A percentile compares a stretch with the other conserved stretches of the same genome.
These are phyloP conservation scores for Callosobruchus maculatus DNA, from an alignment of 2,888 invertebrate genomes.

Conservation along the genomic window DNA sequence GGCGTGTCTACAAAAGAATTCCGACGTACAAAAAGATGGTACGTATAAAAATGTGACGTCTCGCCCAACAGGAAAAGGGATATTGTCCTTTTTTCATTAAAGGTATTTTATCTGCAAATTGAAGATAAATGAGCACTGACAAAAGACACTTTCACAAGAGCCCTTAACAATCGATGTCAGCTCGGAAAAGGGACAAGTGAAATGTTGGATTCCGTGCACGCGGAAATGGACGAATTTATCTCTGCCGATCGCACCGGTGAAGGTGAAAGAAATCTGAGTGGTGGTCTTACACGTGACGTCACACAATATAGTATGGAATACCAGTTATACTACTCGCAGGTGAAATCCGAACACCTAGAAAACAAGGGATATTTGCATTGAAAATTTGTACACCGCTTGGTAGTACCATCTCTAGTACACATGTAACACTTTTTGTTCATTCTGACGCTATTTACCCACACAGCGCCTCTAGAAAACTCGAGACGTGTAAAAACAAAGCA, in stretches of 20 bases:
- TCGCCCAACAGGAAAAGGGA: not conserved
- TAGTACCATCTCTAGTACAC: no score
- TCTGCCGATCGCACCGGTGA: not conserved
- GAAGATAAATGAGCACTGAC: not conserved
- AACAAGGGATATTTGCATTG: no score
- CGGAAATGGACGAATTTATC: not conserved
- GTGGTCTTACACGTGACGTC: no score
- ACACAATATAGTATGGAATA: no score
- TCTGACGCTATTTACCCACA: no score
- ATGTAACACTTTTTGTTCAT: no score
- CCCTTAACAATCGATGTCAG: not conserved
- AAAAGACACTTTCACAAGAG: not conserved
- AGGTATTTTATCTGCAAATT: not conserved
- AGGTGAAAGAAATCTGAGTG: not conserved
- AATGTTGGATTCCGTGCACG: not conserved
- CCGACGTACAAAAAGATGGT: not conserved
- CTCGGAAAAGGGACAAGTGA: not conserved
- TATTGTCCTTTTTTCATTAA: not conserved
- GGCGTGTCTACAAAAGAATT: not conserved
- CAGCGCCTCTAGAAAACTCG: no score
- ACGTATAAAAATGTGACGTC: not conserved
- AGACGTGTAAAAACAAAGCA: no score
- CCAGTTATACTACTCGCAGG: no score
- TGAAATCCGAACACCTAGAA: no score
- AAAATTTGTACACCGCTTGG: no score